Conservation (phyloP, 2,888 invertebrate species). For the Melanostoma scalare region DNA sequence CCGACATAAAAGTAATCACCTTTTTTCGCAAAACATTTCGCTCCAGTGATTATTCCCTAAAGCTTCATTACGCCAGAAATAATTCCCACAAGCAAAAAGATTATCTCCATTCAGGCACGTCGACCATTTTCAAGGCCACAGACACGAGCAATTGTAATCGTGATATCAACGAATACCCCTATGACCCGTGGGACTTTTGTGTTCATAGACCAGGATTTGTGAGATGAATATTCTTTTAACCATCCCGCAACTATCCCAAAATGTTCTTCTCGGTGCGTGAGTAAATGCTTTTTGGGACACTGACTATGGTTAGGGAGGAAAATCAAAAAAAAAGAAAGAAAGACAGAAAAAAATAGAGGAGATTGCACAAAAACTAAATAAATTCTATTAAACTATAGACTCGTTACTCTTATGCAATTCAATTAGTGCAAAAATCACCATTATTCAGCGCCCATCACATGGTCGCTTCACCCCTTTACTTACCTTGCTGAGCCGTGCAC, state of each 20-base stretch:
- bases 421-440: constrained; percentile 71
- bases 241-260: not conserved
- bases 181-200: constrained; percentile 17
- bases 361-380: not conserved
- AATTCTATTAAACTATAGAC: constrained; percentile 9
- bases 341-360: not conserved
- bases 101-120: constrained; percentile 36
- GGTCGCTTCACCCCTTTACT: constrained; percentile 58
- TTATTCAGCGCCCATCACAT: constrained; percentile 55
- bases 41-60: constrained; percentile 57
- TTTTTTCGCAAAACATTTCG: constrained; percentile 20
- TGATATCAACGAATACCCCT: constrained; percentile 2
- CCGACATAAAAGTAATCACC: constrained; percentile 59
- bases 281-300: not conserved
- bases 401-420: constrained; percentile 61
- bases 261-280: constrained; percentile 5
- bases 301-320: no score
- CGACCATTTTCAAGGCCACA: constrained; percentile 8
- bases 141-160: constrained; percentile 14
- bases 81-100: constrained; percentile 56
- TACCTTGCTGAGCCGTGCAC: constrained; percentile 81
- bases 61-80: constrained; percentile 66
- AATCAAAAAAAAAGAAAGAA: not conserved
- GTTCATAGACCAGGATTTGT: constrained; percentile 18
- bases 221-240: constrained; percentile 5